These are phyloP conservation scores for Pseudochaenichthys georgianus DNA, from an alignment of 2,797 vertebrate genomes.

Conservation along the genomic window DNA sequence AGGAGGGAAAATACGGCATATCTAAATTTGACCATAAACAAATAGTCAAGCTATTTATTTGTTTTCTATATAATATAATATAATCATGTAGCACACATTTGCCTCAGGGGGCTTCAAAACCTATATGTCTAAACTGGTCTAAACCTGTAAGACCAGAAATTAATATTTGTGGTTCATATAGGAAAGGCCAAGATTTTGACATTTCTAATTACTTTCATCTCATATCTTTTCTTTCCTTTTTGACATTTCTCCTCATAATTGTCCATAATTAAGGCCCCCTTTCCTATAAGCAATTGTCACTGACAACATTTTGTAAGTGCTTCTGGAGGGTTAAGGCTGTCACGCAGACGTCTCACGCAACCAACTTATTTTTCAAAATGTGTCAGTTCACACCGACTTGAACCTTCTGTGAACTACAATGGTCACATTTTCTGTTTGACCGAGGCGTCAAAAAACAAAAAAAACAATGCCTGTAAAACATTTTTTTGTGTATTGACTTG, in stretches of 20 bases:
- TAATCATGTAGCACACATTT: too few species aligned
- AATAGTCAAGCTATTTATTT: neutral
- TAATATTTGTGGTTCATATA: conserved; percentile 3
- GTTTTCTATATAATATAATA: too few species aligned
- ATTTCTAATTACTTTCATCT: neutral
- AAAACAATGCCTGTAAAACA: neutral
- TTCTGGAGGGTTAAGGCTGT: conserved; percentile 43
- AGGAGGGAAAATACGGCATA: conserved; percentile 16
- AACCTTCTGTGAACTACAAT: neutral
- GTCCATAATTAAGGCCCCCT: conserved; percentile 17
- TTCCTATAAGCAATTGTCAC: conserved; percentile 17
- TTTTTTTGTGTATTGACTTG: neutral
- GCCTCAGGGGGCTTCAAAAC: too few species aligned
- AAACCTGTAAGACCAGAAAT: conserved; percentile 22
- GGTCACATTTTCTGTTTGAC: neutral
- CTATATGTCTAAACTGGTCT: too few species aligned
- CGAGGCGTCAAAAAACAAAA: neutral
- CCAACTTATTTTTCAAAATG: conserved; percentile 22
- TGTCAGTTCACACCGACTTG: conserved; percentile 12
- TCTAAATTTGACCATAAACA: conserved; percentile 29
- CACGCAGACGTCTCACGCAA: conserved; percentile 45
- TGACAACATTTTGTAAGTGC: conserved; percentile 44
- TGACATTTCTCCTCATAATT: conserved; percentile 10
- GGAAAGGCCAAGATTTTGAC: conserved; percentile 16
- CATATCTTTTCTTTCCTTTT: neutral